These are phyloP conservation scores for Tridacna crocea DNA, from an alignment of 2,888 invertebrate species.

Conservation along the genomic window DNA sequence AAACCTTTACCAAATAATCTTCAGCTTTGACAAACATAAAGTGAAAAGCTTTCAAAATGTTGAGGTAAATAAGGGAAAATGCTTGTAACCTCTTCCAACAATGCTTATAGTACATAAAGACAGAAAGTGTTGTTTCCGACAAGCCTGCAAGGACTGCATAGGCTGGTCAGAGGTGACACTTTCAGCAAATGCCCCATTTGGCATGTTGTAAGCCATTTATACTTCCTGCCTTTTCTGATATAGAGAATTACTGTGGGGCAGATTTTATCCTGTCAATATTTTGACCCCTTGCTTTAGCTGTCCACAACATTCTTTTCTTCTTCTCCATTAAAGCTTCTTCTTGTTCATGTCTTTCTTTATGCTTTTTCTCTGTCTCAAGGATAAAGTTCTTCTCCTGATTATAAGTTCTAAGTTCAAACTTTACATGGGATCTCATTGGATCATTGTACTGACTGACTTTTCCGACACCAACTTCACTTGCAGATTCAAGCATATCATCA, in stretches of 20 bases:
- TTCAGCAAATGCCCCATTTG: too few species aligned
- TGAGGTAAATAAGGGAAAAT: too few species aligned
- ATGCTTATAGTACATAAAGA: too few species aligned
- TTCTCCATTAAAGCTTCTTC: conserved; percentile 72
- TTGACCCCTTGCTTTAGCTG: conserved; percentile 72
- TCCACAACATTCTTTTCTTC: conserved; percentile 76
- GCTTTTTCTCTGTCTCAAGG: conserved; percentile 68
- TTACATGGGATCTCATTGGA: conserved; percentile 78
- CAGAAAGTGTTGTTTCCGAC: too few species aligned
- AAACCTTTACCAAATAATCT: too few species aligned
- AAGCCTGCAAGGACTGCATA: too few species aligned
- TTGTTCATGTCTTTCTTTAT: conserved; percentile 60
- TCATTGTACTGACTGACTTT: conserved; percentile 79
- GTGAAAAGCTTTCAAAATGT: too few species aligned
- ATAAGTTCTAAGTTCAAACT: conserved; percentile 81
- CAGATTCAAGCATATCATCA: conserved; percentile 60
- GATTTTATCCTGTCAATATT: conserved; percentile 31
- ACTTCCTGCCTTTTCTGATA: too few species aligned
- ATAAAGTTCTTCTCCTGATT: conserved; percentile 77
- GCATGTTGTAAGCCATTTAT: too few species aligned
- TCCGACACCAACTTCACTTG: conserved; percentile 69
- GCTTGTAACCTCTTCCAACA: too few species aligned
- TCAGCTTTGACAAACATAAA: too few species aligned
- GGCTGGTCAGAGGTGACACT: too few species aligned
- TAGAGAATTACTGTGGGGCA: conserved; percentile 29